These are phyloP conservation scores for Chrysomela aeneicollis DNA, from an alignment of 2,888 invertebrate genomes.

Conservation along the genomic window DNA sequence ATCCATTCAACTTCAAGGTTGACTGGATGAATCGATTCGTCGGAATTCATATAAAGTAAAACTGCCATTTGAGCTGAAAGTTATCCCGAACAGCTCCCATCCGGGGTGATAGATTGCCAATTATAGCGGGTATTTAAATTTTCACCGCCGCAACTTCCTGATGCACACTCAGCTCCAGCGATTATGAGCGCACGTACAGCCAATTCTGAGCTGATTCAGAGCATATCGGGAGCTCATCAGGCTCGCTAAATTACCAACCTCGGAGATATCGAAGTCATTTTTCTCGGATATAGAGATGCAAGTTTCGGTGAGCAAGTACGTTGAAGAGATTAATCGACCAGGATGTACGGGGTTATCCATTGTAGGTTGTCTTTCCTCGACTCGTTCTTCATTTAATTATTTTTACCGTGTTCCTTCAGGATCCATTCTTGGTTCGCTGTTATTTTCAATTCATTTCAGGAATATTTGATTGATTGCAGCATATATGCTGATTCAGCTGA, in stretches of 20 bases:
- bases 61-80: no score
- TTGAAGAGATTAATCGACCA: neutral
- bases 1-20: no score
- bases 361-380: no score
- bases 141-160: conserved; percentile 40
- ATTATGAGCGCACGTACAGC: conserved; percentile 52
- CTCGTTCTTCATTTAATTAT: no score
- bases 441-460: no score
- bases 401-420: no score
- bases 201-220: conserved; percentile 58
- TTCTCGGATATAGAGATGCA: neutral
- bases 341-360: no score
- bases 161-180: conserved; percentile 45
- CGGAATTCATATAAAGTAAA: no score
- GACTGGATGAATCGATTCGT: no score
- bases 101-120: conserved; percentile 44
- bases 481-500: no score
- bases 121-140: conserved; percentile 41
- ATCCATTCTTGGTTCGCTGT: no score
- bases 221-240: conserved; percentile 60
- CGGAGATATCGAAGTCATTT: neutral
- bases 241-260: conserved; percentile 36
- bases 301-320: neutral
- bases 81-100: neutral
- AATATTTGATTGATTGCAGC: no score